Base-by-base conservation (phyloP, 2,888 invertebrate genomes). In the Didymodactylos carnosus region DNA sequence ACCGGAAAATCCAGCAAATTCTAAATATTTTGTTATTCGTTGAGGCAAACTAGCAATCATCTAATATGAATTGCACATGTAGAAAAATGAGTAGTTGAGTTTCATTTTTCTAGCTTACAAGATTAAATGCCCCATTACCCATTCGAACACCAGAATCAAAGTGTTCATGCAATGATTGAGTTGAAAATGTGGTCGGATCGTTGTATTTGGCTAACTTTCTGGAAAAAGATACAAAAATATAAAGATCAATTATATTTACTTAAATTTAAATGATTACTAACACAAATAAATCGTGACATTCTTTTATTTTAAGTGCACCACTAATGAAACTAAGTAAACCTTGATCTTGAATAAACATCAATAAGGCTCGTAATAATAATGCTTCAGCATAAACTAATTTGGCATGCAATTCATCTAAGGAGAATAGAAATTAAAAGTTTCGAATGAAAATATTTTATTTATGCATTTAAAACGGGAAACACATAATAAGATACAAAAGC, bases 361-460 rank as follows among this genome's bases (percentile, higher is more conserved):
- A 87, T 81, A 94, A 87, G 0, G 95, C 91, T 80, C 91, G 89
- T 75, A 94, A 86, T 71, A 97, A 85, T 70, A 94, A 86, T 41
- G 91, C 89, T 83, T 97, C 95, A 0, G 95, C 94, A 82, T 91
- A 91, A 82, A 94, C 94, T 46, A 97, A 85, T 81, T 97, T 95
- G 0, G 95, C 94, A 84, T 97, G 95, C 25, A 91, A 89, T 84
- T 94, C 92, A 80, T 81, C 85, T 84, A 79, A 71, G n/a, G n/a
- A n/a, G n/a, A n/a, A n/a, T n/a, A n/a, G n/a, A n/a, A n/a, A n/a
- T n/a, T n/a, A n/a, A n/a, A n/a, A n/a, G n/a, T n/a, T n/a, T n/a
- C n/a, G n/a, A n/a, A n/a, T n/a, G n/a, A n/a, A n/a, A n/a, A n/a
- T n/a, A n/a, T n/a, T n/a, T n/a, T n/a, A n/a, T n/a, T n/a, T n/a